A percentile compares a stretch with the other conserved stretches of the same genome.
These are phyloP conservation scores for Connochaetes taurinus DNA, from an alignment of 2,113 vertebrate species.

Conservation along the genomic window DNA sequence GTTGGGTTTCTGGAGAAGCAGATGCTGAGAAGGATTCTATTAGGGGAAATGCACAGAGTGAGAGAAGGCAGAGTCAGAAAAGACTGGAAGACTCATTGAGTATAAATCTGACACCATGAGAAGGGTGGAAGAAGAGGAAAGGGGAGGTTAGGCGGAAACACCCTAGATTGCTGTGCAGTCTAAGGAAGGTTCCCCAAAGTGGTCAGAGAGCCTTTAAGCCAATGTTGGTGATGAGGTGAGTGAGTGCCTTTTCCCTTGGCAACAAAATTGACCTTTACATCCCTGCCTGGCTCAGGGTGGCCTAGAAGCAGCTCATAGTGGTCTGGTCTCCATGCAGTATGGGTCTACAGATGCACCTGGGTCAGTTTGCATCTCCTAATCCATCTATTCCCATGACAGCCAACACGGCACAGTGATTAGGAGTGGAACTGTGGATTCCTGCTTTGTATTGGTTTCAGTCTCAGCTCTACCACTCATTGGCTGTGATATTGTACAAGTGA, in stretches of 20 bases:
- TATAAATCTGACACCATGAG: not conserved
- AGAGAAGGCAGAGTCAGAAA: not conserved
- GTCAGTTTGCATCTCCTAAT: not conserved
- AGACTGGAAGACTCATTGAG: not conserved
- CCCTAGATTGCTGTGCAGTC: not conserved
- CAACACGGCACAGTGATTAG: not conserved
- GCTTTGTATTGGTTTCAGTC: not conserved
- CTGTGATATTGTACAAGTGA: not conserved
- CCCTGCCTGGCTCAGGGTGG: not conserved
- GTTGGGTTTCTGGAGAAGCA: not conserved
- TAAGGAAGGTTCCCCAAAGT: not conserved
- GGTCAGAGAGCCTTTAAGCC: not conserved
- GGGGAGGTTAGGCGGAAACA: not conserved
- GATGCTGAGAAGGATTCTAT: not conserved
- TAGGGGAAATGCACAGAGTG: not conserved
- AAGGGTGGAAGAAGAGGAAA: not conserved
- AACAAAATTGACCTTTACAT: not conserved
- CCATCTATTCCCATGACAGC: not conserved
- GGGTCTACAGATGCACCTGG: not conserved
- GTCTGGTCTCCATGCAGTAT: not conserved
- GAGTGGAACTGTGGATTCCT: too few relatives aligned
- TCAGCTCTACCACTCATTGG: not conserved
- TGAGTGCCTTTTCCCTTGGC: not conserved
- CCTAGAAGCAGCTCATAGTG: not conserved
- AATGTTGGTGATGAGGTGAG: not conserved